Percentiles rank a stretch among this genome's conserved stretches.
Evolutionary conservation across 2,113 vertebrate species (phyloP).

Genomic region (Sula dactylatra): DNA sequence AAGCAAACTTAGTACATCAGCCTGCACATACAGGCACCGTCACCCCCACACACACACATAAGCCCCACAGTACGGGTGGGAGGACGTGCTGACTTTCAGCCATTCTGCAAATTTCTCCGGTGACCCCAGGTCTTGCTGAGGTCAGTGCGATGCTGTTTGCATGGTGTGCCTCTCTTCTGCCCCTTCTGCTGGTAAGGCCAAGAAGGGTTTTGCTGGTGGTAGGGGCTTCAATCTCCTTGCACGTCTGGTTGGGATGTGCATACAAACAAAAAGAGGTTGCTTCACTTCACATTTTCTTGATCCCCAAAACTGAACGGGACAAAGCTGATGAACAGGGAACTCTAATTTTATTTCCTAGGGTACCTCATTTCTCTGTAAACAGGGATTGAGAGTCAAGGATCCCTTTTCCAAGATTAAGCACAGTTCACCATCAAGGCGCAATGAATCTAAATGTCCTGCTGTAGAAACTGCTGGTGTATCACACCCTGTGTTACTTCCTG

Average conservation of each 20-base stretch:
- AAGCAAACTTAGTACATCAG: neutral
- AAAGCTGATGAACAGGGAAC: neutral
- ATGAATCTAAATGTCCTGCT: neutral
- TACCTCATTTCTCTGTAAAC: neutral
- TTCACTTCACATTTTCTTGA: neutral
- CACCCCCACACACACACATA: rapidly evolving
- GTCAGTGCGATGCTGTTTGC: neutral
- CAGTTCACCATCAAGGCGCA: neutral
- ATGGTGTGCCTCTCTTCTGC: neutral
- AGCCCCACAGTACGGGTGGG: neutral
- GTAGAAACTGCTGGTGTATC: neutral
- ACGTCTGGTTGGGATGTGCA: neutral
- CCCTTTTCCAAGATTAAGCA: neutral
- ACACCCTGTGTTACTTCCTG: neutral
- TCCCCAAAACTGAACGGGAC: neutral
- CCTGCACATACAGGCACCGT: neutral
- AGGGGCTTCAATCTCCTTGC: rapidly evolving
- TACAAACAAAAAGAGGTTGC: neutral
- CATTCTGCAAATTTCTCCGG: neutral
- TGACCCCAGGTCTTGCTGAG: neutral
- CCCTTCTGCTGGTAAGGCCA: neutral
- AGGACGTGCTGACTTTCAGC: neutral
- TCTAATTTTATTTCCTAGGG: neutral
- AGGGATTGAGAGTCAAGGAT: neutral
- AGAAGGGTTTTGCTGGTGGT: neutral